Conservation (phyloP, 2,888 invertebrate genomes). For the Hetaerina titia region DNA sequence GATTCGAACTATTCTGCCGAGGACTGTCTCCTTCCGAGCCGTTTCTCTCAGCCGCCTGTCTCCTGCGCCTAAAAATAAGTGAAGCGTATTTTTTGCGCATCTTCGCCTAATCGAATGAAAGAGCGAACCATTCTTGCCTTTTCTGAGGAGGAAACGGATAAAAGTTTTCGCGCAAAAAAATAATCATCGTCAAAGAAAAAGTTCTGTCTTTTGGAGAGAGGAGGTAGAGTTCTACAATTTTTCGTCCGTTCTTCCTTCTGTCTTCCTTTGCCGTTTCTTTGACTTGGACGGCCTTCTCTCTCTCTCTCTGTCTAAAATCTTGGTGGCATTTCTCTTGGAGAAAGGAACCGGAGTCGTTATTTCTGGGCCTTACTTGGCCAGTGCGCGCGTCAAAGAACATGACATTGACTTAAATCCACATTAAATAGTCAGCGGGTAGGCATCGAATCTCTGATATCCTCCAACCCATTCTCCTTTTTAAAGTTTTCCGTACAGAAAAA, state of each 20-base stretch:
- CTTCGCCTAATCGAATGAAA: slow-evolving; percentile 15
- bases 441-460: neutral
- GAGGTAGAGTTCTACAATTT: neutral
- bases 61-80: neutral
- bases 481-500: neutral
- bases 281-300: neutral
- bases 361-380: neutral
- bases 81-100: neutral
- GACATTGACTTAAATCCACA: slow-evolving; percentile 17
- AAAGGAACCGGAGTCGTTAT: neutral
- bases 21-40: slow-evolving; percentile 20
- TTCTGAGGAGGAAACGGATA: neutral
- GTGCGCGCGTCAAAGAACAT: neutral
- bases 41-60: neutral
- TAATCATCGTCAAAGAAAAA: neutral
- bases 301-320: neutral
- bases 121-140: neutral
- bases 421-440: neutral
- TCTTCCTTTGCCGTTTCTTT: neutral
- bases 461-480: neutral
- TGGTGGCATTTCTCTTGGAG: neutral
- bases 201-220: neutral
- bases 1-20: neutral
- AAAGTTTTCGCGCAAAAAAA: neutral
- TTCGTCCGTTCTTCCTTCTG: neutral